Base-by-base conservation (phyloP, 2,113 vertebrate species). In the Axis porcinus region DNA sequence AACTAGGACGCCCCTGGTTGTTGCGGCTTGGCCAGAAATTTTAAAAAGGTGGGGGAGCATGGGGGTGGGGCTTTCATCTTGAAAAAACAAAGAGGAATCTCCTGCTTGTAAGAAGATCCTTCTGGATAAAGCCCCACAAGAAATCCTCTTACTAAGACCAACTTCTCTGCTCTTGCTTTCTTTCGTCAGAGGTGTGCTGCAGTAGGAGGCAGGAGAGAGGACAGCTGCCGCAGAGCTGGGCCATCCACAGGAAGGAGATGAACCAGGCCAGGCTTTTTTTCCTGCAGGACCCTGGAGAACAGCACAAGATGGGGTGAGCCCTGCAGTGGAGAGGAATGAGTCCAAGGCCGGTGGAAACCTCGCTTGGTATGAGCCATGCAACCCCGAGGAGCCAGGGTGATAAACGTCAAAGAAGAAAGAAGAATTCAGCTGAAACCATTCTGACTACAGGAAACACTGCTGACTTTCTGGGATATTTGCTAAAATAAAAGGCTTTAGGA, bases 351-450 rank as follows among this genome's bases (percentile, higher is more conserved):
- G 36, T 17, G 33, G 28, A 30, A 81, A 19, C 57, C 4, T 45
- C 86, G 27, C 55, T 89, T 47, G 33, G 9, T 21, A 12, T 15
- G 50, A 64, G 50, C 36, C 0, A 1, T 13, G 43, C 16, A 52
- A 2, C 28, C n/a, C 84, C 0, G 6, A 95, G 62, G 52, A 70
- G 67, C 45, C 4, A 0, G 40, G 52, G 64, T 64, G 85, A 96
- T 62, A 86, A 91, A 95, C 76, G 81, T 50, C n/a, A 13, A 81
- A 88, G 86, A 74, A 81, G 33, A 95, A 88, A 90, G 40, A 89
- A 7, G 40, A 3, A 91, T 91, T 94, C 57, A 43, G n/a, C 95
- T 58, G 64, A 87, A 67, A 30, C 40, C 28, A n/a, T 28, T 62
- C 47, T 6, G 62, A 86, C n/a, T 79, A 10, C 30, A 25, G 40